phyloP scores from a whole-genome alignment of 2,888 invertebrate genomes.

The Chrysolina americana region DNA sequence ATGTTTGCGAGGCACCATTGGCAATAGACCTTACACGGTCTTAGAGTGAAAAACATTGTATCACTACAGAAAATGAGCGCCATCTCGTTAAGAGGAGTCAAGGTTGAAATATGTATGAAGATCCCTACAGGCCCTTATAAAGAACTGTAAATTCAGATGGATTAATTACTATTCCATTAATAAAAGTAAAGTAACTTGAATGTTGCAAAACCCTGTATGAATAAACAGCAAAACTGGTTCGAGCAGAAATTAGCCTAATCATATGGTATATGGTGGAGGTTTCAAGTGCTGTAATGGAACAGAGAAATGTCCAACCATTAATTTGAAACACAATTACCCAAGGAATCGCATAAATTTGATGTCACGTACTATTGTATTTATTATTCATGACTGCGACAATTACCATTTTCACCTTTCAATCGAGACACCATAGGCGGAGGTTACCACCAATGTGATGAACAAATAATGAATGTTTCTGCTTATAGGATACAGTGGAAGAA shows the following conservation, averaged over 20 bases:
- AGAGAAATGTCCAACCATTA: constrained; percentile 35
- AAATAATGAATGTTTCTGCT: too few species aligned
- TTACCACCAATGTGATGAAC: neutral
- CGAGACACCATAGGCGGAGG: constrained; percentile 1
- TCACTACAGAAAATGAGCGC: too few species aligned
- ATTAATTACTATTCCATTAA: too few species aligned
- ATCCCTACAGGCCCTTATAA: too few species aligned
- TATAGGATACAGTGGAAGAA: too few species aligned
- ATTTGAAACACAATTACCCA: constrained; percentile 44
- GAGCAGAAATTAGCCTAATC: constrained; percentile 26
- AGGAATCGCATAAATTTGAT: constrained; percentile 54
- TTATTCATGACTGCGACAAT: constrained; percentile 54
- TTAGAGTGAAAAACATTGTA: too few species aligned
- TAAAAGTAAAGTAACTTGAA: too few species aligned
- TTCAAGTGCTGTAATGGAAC: constrained; percentile 16
- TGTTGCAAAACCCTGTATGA: neutral
- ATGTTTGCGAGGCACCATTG: too few species aligned
- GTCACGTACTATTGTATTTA: constrained; percentile 55
- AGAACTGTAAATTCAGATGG: too few species aligned
- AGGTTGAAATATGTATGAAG: too few species aligned
- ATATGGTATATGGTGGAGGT: neutral
- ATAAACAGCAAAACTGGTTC: neutral
- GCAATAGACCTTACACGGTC: too few species aligned
- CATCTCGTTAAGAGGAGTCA: too few species aligned
- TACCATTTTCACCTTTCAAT: constrained; percentile 32